Base-by-base conservation (phyloP, 1,140 invertebrate species). In the Acromyrmex charruanus region DNA sequence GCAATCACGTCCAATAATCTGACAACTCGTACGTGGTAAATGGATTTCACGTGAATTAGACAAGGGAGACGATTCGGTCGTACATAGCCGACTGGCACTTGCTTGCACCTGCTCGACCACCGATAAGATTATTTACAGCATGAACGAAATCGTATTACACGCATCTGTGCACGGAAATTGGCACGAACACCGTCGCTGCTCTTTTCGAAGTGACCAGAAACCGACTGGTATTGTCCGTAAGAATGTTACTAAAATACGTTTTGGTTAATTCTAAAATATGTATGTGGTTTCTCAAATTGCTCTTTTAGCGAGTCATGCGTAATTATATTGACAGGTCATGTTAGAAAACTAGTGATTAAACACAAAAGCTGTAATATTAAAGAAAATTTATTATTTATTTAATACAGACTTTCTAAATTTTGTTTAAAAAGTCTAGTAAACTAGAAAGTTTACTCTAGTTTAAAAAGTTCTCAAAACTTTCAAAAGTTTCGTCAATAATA, bases 71-170 rank as follows among this genome's bases (percentile, higher is more conserved):
- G 61, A 90, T 89, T 89, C 63, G 89, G 63, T 68, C 77, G 18
- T 65, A 44, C 53, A 16, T 59, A 44, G n/a, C 7, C 31, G 21
- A 35, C 25, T 72, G 77, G 74, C 79, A 87, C 65, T 77, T 65
- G 71, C 28, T 80, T 66, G 75, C 77, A 91, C 69, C 82, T 91
- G 85, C 77, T 85, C 63, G 68, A 53, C 61, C 25, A 25, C 51
- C 77, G 90, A 89, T 91, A 88, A 91, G 87, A 91, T 91, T 89
- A 91, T 91, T 91, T 91, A 91, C 87, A 91, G 63, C 72, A 61
- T 55, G 77, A 75, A 59, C 80, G 63, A 81, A 90, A 90, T 90
- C 89, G 89, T 85, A 77, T 90, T 90, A 90, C 86, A 86, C 89
- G 89, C 89, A 85, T 90, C 86, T 81, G 89, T 86, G 89, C 89